Evolutionary conservation across 2,113 vertebrate genomes (phyloP), one percentile per base, ranked within the genome.

Genomic region (Grammomys dolichurus): DNA sequence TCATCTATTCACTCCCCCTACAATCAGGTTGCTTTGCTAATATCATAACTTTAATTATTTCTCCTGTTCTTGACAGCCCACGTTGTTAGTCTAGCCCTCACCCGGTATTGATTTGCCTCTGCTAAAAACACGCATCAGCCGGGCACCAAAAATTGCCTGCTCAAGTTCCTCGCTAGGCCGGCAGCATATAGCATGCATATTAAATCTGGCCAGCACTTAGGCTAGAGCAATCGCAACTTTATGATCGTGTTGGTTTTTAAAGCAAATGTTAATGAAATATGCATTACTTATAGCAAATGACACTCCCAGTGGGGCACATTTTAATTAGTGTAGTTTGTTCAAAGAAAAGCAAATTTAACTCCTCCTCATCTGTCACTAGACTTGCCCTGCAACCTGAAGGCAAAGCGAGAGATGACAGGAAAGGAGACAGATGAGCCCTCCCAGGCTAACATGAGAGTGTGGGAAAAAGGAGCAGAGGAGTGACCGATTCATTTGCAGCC

Each of bases 261-360:
- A 98, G 97, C 89, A 97, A 98, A 98, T 97, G 97, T 95, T 97
- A 98, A 98, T 98, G 96, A 97, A 98, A 98, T 98, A 98, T 91
- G 93, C 95, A 97, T 97, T 97, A 97, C 97, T 98, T 97, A 96
- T 78, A 97, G 97, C 92, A 91, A 98, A 96, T 90, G 94, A 97
- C 91, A 97, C 97, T 76, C 98, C 97, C 90, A 51, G 98, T 90
- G 96, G 98, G 98, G 98, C 93, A 92, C 89, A 97, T 97, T 98
- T 98, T 98, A 98, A 98, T 98, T 98, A 98, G 97, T 97, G 96
- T 43, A 96, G 96, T 98, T 98, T 98, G 97, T 97, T 98, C 97
- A 98, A 98, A 98, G 98, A 95, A 97, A 98, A 98, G 96, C 95
- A 97, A 98, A 98, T 96, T 94, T 89, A 98, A 98, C 97, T 97